Evolutionary conservation across 2,113 vertebrate species (phyloP), one percentile per base, ranked within the genome.

Genomic region (Protobothrops flavoviridis): DNA sequence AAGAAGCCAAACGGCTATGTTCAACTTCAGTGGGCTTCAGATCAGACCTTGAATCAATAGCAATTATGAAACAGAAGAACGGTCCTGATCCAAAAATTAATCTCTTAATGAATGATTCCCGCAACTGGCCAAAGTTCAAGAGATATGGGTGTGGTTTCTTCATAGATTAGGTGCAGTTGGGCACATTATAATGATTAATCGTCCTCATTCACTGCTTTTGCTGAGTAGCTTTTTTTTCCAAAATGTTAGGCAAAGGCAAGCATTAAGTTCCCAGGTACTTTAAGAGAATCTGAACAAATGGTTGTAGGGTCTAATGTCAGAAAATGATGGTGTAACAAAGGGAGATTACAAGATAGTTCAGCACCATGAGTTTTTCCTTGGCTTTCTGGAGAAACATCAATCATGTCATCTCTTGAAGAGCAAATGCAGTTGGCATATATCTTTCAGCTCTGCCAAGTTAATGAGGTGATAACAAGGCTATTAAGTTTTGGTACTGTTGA

Each of bases 151-250:
- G 89, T 45, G 48, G 61, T 64, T 85, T 86, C 88, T 91, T 90
- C n/a, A n/a, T 45, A 74, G 74, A 93, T 93, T 92, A 53, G 56
- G 69, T 55, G 33, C 24, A 86, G 61, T 12, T 50, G 53, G 64
- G 91, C 55, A 92, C 90, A 55, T 90, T 92, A 89, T 90, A 86
- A 92, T 94, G 93, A 94, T 94, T 92, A 94, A 94, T 92, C 15
- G 89, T 94, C 45, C 90, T 53, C 61, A 57, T 92, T 81, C 26
- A n/a, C 55, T 45, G 48, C 24, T 94, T 94, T 92, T 94, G 91
- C 91, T 92, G 91, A 90, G 81, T 92, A 53, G 55, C 17, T 92
- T 48, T 74, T 57, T 6, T 1, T 1, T 48, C 89, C 59, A 55
- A 55, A 88, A 52, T 45, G 45, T 53, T 52, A 89, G 88, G 90